A percentile compares a stretch with the other conserved stretches of the same genome.
phyloP scores from a whole-genome alignment of 2,113 vertebrate species.

The Scartelaos histophorus region DNA sequence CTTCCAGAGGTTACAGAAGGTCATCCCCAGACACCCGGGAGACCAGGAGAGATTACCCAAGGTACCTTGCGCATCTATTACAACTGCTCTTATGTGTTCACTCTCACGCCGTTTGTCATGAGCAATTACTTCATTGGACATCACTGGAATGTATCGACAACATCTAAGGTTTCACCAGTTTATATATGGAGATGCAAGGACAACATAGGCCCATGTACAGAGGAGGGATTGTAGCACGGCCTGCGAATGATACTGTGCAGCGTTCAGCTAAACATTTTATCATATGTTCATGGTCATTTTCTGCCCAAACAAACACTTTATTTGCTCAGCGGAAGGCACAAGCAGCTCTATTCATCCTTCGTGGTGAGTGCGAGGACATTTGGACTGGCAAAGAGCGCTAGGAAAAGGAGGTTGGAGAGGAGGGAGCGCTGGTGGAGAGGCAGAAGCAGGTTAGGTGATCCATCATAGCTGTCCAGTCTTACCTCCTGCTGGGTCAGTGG shows the following conservation, averaged over 20 bases:
- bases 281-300: slow-evolving; percentile 58
- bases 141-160: slow-evolving; percentile 55
- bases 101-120: slow-evolving; percentile 23
- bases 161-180: slow-evolving; percentile 53
- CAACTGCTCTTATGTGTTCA: slow-evolving; percentile 41
- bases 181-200: slow-evolving; percentile 48
- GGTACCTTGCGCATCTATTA: slow-evolving; percentile 73
- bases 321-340: slow-evolving; percentile 58
- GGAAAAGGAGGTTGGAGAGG: slow-evolving; percentile 64
- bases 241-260: slow-evolving; percentile 37
- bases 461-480: slow-evolving; percentile 93
- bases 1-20: slow-evolving; percentile 97
- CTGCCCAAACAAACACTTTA: slow-evolving; percentile 55
- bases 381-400: slow-evolving; percentile 68
- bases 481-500: slow-evolving; percentile 89
- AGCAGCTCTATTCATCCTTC: slow-evolving; percentile 59
- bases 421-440: slow-evolving; percentile 65
- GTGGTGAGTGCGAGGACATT: slow-evolving; percentile 63
- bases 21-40: slow-evolving; percentile 95
- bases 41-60: slow-evolving; percentile 97
- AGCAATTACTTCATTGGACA: slow-evolving; percentile 44
- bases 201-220: slow-evolving; percentile 50
- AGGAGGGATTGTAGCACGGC: slow-evolving; percentile 33
- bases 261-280: slow-evolving; percentile 53
- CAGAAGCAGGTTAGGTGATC: slow-evolving; percentile 87